A percentile compares a stretch with the other conserved stretches of the same genome.
Evolutionary conservation across 2,113 vertebrate species (phyloP).

Genomic region (Thymallus thymallus): DNA sequence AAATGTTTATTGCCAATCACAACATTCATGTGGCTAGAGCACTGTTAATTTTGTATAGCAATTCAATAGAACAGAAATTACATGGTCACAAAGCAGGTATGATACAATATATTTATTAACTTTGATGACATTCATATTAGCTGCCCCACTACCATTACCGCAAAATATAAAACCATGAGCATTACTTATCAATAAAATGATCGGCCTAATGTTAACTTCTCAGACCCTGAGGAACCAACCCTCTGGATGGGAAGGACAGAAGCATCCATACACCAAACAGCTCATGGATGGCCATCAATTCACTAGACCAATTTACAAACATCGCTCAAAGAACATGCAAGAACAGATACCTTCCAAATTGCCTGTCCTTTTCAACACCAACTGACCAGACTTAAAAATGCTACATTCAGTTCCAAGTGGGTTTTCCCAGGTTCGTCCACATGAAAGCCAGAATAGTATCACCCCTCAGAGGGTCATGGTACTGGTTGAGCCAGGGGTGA

Average conservation of each 20-base stretch:
- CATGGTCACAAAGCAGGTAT: background rate
- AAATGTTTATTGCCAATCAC: background rate
- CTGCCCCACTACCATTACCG: background rate
- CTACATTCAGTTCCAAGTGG: constrained; percentile 20
- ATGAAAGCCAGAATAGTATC: background rate
- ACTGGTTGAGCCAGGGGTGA: background rate
- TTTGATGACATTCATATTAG: background rate
- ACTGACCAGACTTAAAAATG: constrained; percentile 4
- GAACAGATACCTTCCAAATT: background rate
- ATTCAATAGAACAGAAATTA: background rate
- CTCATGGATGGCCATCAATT: constrained; percentile 4
- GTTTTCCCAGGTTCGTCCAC: background rate
- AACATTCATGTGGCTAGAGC: background rate
- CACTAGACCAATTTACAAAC: background rate
- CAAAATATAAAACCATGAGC: background rate
- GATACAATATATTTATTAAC: background rate
- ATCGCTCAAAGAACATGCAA: too few species aligned
- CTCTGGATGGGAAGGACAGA: background rate
- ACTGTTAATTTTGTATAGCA: background rate
- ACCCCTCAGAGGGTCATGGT: background rate
- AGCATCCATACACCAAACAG: constrained; percentile 4
- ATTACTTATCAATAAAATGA: background rate
- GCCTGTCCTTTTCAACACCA: background rate
- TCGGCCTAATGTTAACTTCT: background rate
- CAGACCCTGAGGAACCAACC: background rate